Conservation (phyloP, 2,888 invertebrate species). For the Drosophila phalerata region DNA sequence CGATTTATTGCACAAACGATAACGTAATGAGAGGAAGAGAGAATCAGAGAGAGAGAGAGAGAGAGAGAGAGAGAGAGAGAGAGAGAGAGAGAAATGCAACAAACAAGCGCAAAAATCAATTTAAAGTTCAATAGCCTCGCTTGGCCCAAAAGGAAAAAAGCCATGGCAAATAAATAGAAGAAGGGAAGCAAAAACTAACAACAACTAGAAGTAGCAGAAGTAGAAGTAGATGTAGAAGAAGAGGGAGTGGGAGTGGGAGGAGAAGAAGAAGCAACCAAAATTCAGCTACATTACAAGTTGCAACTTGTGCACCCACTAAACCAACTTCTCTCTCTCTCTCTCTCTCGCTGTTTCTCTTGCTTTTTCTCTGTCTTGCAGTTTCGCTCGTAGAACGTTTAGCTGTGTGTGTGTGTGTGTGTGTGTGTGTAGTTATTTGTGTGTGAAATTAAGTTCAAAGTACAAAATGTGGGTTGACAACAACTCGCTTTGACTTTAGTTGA, state of each 20-base stretch:
- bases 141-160: conserved; percentile 57
- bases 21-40: conserved; percentile 22
- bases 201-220: no score
- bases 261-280: conserved; percentile 40
- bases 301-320: conserved; percentile 61
- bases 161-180: conserved; percentile 30
- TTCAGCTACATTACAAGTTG: conserved; percentile 55
- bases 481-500: conserved; percentile 6
- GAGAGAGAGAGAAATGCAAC: conserved; percentile 35
- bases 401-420: conserved; percentile 31
- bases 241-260: background rate
- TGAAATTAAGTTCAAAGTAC: conserved; percentile 75
- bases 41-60: background rate
- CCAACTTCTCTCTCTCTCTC: background rate
- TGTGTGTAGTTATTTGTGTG: conserved; percentile 55
- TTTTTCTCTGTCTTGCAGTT: background rate
- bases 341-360: background rate
- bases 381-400: conserved; percentile 12
- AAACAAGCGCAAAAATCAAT: conserved; percentile 76
- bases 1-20: conserved; percentile 72
- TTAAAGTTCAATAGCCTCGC: conserved; percentile 77
- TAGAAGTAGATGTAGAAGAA: background rate
- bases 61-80: background rate
- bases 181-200: conserved; percentile 4
- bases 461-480: conserved; percentile 71